phyloP scores from a whole-genome alignment of 64 coral and sea anemone genomes.

The Dendrophyllia cribrosa region DNA sequence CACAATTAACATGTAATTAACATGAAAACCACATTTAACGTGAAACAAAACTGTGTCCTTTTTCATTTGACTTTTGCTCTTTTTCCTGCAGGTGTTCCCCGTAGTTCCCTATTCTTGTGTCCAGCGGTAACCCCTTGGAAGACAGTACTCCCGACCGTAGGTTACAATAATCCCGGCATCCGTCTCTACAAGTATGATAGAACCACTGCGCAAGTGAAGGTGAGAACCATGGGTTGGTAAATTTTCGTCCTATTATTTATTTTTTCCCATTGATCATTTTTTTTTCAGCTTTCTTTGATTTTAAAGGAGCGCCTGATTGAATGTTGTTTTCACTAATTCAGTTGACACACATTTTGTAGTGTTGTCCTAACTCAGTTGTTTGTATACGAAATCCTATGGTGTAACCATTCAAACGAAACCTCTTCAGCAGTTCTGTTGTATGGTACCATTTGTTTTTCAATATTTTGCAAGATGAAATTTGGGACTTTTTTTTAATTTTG shows the following conservation, averaged over 20 bases:
- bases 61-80: not conserved
- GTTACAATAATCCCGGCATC: constrained; percentile 68
- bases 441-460: too few species aligned
- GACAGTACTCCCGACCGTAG: constrained; percentile 59
- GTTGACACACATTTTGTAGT: too few species aligned
- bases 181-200: constrained; percentile 61
- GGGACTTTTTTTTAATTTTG: too few species aligned
- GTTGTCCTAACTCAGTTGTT: too few species aligned
- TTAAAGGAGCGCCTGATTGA: too few species aligned
- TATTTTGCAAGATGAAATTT: too few species aligned
- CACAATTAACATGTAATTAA: too few species aligned
- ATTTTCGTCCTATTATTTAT: not conserved
- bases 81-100: constrained; percentile 27
- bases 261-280: not conserved
- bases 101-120: constrained; percentile 71
- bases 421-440: too few species aligned
- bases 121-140: constrained; percentile 77
- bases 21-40: too few species aligned
- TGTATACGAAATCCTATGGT: too few species aligned
- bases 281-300: not conserved
- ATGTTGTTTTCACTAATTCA: too few species aligned
- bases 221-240: not conserved
- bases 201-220: constrained; percentile 9
- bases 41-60: not conserved
- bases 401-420: too few species aligned